Evolutionary conservation across 2,113 vertebrate genomes (phyloP).

Genomic region (Melospiza georgiana): DNA sequence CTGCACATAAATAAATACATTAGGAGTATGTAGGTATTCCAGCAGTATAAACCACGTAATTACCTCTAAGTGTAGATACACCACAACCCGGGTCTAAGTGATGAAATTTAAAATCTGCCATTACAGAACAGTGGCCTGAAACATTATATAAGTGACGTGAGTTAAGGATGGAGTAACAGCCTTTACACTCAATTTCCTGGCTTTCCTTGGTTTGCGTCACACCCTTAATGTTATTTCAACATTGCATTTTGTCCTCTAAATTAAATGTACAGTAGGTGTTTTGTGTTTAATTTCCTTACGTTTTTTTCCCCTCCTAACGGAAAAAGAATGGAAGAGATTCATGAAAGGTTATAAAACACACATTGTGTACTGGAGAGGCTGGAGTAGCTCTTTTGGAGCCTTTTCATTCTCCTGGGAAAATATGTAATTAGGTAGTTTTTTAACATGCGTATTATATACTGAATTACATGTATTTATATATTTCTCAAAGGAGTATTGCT

Average conservation of each 20-base stretch:
- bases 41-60: not conserved
- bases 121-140: constrained; percentile 16
- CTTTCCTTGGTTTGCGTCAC: constrained; percentile 55
- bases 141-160: not conserved
- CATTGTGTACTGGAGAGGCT: constrained; percentile 66
- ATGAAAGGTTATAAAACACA: constrained; percentile 75
- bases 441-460: constrained; percentile 57
- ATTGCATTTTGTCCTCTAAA: constrained; percentile 69
- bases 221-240: constrained; percentile 70
- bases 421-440: constrained; percentile 72
- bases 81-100: not conserved
- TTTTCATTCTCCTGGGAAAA: constrained; percentile 73
- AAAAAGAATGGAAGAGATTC: constrained; percentile 68
- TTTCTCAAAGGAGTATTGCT: constrained; percentile 74
- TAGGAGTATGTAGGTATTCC: not conserved
- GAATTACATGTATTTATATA: constrained; percentile 75
- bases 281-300: constrained; percentile 75
- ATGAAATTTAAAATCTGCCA: constrained; percentile 35
- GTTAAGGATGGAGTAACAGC: constrained; percentile 33
- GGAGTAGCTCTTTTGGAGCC: constrained; percentile 72
- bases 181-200: constrained; percentile 66
- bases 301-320: constrained; percentile 11
- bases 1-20: not conserved
- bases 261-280: constrained; percentile 77
- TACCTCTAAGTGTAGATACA: not conserved